Evolutionary conservation across 2,888 invertebrate genomes (phyloP).

Genomic region (Merodon equestris): DNA sequence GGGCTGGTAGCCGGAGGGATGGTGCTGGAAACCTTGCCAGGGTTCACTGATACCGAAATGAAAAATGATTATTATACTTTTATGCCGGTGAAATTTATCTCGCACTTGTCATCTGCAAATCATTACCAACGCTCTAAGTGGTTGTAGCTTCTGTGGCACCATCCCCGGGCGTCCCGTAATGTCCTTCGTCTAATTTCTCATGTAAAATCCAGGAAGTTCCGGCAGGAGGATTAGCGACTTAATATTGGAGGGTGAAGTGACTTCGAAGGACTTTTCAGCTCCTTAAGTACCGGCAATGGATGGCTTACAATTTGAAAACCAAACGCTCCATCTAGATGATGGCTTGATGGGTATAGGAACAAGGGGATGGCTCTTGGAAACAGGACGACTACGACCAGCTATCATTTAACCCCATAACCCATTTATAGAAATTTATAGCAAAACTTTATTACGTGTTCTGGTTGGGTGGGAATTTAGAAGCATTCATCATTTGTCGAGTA

Average conservation of each 20-base stretch:
- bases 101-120: constrained; percentile 65
- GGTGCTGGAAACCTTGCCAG: constrained; percentile 18
- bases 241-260: constrained; percentile 51
- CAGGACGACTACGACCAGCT: constrained; percentile 21
- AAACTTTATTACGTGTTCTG: constrained; percentile 57
- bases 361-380: constrained; percentile 16
- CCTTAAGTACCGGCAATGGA: constrained; percentile 29
- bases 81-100: constrained; percentile 63
- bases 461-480: constrained; percentile 23
- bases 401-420: constrained; percentile 64
- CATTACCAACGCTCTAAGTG: constrained; percentile 50
- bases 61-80: constrained; percentile 67
- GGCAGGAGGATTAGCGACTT: constrained; percentile 50
- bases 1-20: neutral
- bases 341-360: constrained; percentile 7
- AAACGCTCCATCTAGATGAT: neutral
- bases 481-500: constrained; percentile 46
- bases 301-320: constrained; percentile 43
- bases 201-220: constrained; percentile 51
- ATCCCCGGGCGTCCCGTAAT: neutral
- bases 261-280: constrained; percentile 52
- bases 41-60: constrained; percentile 62
- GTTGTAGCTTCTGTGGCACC: neutral
- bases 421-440: constrained; percentile 65
- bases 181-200: constrained; percentile 38